These are phyloP conservation scores for Pogonocichla stellata DNA, from an alignment of 2,113 vertebrate species.

Conservation along the genomic window DNA sequence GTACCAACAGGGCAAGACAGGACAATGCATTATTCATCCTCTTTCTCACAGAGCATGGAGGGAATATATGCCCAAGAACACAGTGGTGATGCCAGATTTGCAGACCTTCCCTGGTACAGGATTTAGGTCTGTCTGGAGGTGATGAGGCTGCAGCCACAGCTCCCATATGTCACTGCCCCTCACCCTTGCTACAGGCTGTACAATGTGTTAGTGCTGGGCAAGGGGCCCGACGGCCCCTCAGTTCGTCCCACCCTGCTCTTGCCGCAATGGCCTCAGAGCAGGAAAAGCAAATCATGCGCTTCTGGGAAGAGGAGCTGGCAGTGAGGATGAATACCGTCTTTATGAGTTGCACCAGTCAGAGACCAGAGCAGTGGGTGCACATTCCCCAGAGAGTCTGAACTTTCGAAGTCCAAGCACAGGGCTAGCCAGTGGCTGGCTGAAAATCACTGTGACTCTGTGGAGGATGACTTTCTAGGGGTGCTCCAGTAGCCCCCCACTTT, in stretches of 20 bases:
- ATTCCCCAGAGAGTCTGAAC: background rate
- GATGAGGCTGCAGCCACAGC: background rate
- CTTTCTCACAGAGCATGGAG: accelerated
- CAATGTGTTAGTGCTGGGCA: background rate
- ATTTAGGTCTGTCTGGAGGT: background rate
- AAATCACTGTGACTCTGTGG: background rate
- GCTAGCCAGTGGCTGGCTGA: background rate
- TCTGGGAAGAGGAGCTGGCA: background rate
- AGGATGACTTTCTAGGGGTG: background rate
- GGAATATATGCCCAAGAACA: background rate
- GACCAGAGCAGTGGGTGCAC: background rate
- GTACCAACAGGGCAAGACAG: background rate
- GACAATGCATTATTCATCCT: background rate
- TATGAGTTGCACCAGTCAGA: background rate
- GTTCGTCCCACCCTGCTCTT: background rate
- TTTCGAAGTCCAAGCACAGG: background rate
- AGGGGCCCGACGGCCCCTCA: background rate
- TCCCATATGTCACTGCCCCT: background rate
- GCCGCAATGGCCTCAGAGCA: background rate
- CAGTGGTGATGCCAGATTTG: background rate
- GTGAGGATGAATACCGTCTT: background rate
- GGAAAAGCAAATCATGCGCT: background rate
- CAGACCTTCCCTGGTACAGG: background rate
- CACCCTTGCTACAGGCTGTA: background rate
- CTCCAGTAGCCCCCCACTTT: background rate